Conservation (phyloP, 2,888 invertebrate genomes). For the Tetragnatha montana region DNA sequence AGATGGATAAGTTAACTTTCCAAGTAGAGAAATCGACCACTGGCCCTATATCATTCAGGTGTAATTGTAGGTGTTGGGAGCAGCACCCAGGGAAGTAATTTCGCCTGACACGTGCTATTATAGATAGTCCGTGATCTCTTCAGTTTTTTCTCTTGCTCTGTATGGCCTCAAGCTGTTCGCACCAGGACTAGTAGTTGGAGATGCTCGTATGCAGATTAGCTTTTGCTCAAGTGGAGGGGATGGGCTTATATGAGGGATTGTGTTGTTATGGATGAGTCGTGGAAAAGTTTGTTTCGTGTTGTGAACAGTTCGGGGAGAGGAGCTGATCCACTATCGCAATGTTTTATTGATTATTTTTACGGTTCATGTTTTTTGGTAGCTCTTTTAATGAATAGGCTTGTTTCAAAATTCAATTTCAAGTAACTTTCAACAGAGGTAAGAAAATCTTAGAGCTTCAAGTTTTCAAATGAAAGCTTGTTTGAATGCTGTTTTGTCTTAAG, state of each 20-base stretch:
- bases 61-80: slow-evolving; percentile 50
- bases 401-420: too few species aligned
- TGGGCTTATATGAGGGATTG: neutral
- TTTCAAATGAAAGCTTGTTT: too few species aligned
- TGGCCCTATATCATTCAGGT: slow-evolving; percentile 26
- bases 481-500: too few species aligned
- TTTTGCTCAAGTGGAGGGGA: neutral
- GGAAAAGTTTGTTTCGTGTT: neutral
- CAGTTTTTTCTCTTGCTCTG: neutral
- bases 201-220: neutral
- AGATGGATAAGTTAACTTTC: slow-evolving; percentile 18
- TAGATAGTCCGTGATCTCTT: slow-evolving; percentile 24
- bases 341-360: too few species aligned
- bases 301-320: too few species aligned
- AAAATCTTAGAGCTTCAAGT: too few species aligned
- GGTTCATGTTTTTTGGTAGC: too few species aligned
- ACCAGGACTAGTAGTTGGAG: neutral
- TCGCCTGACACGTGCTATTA: slow-evolving; percentile 36
- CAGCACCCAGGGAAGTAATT: slow-evolving; percentile 44
- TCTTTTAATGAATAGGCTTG: too few species aligned
- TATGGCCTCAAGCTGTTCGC: neutral
- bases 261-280: neutral
- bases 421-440: too few species aligned
- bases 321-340: too few species aligned
- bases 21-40: neutral